Conservation (phyloP, 1,140 invertebrate genomes). For the Antheraea mylitta region DNA sequence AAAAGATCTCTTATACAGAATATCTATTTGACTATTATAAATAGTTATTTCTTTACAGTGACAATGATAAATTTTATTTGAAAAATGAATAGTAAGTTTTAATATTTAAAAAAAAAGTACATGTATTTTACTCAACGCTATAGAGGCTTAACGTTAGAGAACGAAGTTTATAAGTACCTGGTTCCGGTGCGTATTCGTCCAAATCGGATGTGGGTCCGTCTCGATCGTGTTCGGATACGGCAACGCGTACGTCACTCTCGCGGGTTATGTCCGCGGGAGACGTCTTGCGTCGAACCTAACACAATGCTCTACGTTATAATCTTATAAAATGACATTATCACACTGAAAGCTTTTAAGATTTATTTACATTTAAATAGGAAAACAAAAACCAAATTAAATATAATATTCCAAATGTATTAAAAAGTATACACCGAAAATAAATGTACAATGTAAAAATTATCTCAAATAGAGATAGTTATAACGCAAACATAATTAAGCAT, state of each 20-base stretch:
- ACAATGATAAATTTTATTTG: no score
- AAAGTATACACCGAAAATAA: neutral
- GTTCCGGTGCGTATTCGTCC: conserved; percentile 62
- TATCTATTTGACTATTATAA: no score
- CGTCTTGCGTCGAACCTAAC: conserved; percentile 4
- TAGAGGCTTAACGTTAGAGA: no score
- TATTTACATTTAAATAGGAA: neutral
- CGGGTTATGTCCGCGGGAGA: conserved; percentile 28
- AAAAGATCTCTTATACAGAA: no score
- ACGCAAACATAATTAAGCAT: neutral
- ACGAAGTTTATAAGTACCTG: conserved; percentile 29
- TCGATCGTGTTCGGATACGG: conserved; percentile 32
- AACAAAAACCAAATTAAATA: neutral
- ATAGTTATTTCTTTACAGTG: no score
- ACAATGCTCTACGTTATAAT: neutral
- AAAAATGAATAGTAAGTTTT: no score
- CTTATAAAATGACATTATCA: neutral
- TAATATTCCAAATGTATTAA: neutral
- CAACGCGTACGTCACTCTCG: conserved; percentile 32
- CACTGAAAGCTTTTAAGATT: neutral
- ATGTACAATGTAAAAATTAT: neutral
- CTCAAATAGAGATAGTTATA: neutral
- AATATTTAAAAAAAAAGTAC: no score
- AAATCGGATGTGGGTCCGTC: conserved; percentile 57
- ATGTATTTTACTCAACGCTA: no score